Percentiles rank a stretch among this genome's conserved stretches.
Conservation (phyloP, 2,888 invertebrate genomes). For the Sialis lutaria region DNA sequence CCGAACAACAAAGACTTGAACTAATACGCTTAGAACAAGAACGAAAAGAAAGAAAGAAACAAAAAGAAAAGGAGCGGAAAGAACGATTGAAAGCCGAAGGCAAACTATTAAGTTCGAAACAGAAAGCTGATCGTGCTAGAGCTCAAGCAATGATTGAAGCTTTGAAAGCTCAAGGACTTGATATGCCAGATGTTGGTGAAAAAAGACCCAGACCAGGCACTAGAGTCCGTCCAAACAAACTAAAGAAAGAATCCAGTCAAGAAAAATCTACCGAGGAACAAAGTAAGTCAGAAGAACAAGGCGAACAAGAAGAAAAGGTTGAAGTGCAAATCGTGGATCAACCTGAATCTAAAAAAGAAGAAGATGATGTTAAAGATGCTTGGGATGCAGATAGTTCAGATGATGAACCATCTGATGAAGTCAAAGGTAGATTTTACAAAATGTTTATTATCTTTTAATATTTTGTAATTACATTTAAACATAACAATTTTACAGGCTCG, state of each 20-base stretch:
- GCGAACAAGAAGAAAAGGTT: conserved; percentile 9
- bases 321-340: conserved; percentile 18
- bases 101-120: conserved; percentile 81
- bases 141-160: conserved; percentile 81
- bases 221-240: conserved; percentile 50
- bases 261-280: conserved; percentile 23
- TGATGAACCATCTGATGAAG: conserved; percentile 32
- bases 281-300: conserved; percentile 8
- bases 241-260: conserved; percentile 44
- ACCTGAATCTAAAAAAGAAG: conserved; percentile 19
- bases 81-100: conserved; percentile 93
- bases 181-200: conserved; percentile 51
- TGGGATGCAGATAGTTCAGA: conserved; percentile 68
- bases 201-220: conserved; percentile 48
- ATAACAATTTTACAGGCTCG: background rate
- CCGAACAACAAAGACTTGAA: conserved; percentile 55
- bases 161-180: conserved; percentile 74
- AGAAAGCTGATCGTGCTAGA: conserved; percentile 77
- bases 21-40: conserved; percentile 69
- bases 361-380: conserved; percentile 56
- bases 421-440: conserved; percentile 12
- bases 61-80: conserved; percentile 82
- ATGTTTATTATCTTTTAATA: background rate
- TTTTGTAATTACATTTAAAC: background rate
- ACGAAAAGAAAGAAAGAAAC: conserved; percentile 71